phyloP scores from a whole-genome alignment of 2,113 vertebrate genomes.

The Synodontis membranacea region DNA sequence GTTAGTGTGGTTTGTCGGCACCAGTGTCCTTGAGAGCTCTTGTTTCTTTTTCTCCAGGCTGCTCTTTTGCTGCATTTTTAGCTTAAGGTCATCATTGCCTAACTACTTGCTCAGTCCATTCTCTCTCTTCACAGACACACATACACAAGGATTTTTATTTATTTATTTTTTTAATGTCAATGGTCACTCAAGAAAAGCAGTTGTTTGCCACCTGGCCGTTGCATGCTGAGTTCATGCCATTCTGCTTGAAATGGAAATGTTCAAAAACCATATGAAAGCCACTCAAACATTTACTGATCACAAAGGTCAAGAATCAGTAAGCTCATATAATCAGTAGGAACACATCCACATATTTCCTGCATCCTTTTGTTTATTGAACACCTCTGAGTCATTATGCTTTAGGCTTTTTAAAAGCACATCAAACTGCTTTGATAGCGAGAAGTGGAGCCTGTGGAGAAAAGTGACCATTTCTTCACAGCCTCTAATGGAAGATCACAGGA shows the following conservation, averaged over 20 bases:
- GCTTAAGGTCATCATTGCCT: conserved; percentile 36
- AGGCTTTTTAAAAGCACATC: conserved; percentile 19
- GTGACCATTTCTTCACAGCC: conserved; percentile 13
- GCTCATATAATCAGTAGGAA: background rate
- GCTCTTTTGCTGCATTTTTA: conserved; percentile 28
- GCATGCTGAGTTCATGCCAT: background rate
- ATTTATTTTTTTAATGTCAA: background rate
- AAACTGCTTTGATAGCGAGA: background rate
- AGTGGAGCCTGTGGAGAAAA: background rate
- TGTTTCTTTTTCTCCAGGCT: conserved; percentile 39
- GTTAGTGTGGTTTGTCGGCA: conserved; percentile 47
- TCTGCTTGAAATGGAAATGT: background rate
- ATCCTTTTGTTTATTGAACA: conserved; percentile 19
- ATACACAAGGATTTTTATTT: background rate
- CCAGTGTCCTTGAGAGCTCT: conserved; percentile 38
- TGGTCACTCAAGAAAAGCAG: background rate
- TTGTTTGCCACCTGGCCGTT: background rate
- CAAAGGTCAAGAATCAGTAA: background rate
- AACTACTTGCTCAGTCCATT: conserved; percentile 26
- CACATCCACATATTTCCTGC: conserved; percentile 9
- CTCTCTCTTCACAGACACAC: conserved; percentile 25
- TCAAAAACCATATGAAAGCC: conserved; percentile 14
- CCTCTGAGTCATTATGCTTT: background rate
- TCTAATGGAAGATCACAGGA: conserved; percentile 41
- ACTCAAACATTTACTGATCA: background rate